These are phyloP conservation scores for Pterocles gutturalis DNA, from an alignment of 2,113 vertebrate species.

Conservation along the genomic window DNA sequence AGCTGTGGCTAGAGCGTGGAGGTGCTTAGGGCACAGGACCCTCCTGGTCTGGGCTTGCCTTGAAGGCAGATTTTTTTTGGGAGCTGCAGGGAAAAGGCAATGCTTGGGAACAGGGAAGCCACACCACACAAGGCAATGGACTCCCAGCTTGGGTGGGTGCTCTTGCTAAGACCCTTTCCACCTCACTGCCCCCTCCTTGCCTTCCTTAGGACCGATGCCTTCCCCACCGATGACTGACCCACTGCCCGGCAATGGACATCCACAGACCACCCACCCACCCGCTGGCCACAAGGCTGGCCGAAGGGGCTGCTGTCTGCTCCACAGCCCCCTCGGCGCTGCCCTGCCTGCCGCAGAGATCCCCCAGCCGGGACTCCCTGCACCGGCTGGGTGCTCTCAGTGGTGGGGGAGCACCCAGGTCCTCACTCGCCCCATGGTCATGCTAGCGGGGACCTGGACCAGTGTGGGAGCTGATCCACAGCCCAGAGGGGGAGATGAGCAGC, in stretches of 20 bases:
- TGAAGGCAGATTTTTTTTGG: neutral
- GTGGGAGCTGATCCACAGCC: neutral
- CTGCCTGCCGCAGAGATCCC: neutral
- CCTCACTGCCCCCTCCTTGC: neutral
- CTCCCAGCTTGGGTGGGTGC: fast-evolving
- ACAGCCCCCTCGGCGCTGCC: neutral
- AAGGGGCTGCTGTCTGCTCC: neutral
- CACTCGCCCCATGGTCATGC: fast-evolving
- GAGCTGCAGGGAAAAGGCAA: neutral
- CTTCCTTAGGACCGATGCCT: neutral
- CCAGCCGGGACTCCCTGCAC: neutral
- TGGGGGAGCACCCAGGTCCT: neutral
- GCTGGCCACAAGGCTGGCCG: neutral
- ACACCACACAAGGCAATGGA: fast-evolving
- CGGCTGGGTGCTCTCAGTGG: neutral
- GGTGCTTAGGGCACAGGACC: fast-evolving
- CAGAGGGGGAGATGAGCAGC: neutral
- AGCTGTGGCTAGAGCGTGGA: fast-evolving
- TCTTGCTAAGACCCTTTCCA: neutral
- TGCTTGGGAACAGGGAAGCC: neutral
- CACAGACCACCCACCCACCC: neutral
- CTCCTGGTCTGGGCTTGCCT: neutral
- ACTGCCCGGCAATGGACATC: neutral
- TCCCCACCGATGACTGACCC: neutral
- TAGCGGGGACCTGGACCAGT: neutral